Conservation (phyloP, 2,888 invertebrate genomes). For the Lomographa bimaculata region DNA sequence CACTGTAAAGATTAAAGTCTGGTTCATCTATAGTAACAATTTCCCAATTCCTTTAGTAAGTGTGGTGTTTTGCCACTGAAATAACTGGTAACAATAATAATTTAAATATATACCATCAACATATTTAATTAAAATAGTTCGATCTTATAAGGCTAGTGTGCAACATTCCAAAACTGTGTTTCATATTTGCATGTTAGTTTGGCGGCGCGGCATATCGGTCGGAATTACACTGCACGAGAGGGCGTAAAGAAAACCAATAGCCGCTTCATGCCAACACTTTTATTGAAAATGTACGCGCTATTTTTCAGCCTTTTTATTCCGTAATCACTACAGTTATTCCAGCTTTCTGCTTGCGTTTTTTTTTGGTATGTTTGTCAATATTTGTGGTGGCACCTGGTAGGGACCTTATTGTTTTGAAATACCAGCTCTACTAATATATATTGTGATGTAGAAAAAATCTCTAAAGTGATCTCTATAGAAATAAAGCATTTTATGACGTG, state of each 20-base stretch:
- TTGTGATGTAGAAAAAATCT: no score
- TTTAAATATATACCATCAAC: no score
- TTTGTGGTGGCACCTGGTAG: constrained; percentile 22
- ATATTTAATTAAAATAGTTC: no score
- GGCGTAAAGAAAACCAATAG: constrained; percentile 68
- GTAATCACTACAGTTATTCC: constrained; percentile 45
- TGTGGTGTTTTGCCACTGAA: no score
- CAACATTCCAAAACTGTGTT: constrained; percentile 10
- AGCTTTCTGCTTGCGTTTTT: constrained; percentile 32
- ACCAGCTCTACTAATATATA: no score
- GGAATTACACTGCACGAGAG: constrained; percentile 27
- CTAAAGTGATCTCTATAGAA: no score
- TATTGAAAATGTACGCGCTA: constrained; percentile 65
- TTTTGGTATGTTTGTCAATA: constrained; percentile 43
- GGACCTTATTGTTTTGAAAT: no score
- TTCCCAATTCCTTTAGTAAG: no score
- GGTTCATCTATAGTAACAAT: no score
- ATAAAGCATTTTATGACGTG: no score
- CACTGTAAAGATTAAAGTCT: no score
- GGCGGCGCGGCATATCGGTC: constrained; percentile 23
- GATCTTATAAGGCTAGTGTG: neutral
- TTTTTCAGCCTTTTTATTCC: constrained; percentile 57
- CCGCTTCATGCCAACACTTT: constrained; percentile 64
- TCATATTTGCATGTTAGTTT: constrained; percentile 30
- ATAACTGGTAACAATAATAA: no score